These are phyloP conservation scores for Varanus komodoensis DNA, from an alignment of 2,113 vertebrate species.

Conservation along the genomic window DNA sequence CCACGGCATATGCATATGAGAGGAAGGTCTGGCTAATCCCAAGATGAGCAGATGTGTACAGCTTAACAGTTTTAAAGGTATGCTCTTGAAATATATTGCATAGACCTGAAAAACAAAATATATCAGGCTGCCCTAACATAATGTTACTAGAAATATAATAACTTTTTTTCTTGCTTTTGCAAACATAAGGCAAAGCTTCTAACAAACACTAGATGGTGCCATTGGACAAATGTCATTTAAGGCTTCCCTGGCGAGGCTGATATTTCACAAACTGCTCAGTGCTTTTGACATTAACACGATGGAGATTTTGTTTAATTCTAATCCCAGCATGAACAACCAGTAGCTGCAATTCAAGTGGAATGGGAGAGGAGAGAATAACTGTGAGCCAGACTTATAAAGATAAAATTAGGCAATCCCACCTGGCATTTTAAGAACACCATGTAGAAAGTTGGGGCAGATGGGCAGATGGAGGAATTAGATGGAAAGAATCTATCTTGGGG, in stretches of 20 bases:
- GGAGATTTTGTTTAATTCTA: not conserved
- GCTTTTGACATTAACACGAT: too few relatives aligned
- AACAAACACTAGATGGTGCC: conserved; percentile 14
- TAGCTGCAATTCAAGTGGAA: not conserved
- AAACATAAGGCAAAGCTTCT: not conserved
- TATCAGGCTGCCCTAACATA: not conserved
- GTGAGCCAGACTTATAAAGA: not conserved
- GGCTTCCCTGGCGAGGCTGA: not conserved
- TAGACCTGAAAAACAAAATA: not conserved
- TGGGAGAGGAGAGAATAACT: not conserved
- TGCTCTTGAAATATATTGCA: not conserved
- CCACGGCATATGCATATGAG: not conserved
- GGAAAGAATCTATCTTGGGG: not conserved
- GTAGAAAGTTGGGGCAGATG: not conserved
- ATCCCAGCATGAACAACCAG: not conserved
- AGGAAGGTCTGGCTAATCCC: too few relatives aligned
- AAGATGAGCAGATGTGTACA: not conserved
- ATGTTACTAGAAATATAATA: not conserved
- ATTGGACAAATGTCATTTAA: conserved; percentile 14
- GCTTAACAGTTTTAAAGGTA: not conserved
- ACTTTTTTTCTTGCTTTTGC: too few relatives aligned
- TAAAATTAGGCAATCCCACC: not conserved
- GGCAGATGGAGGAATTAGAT: not conserved
- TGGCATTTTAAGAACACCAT: not conserved
- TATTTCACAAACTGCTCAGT: not conserved